Base-by-base conservation (phyloP, 2,113 vertebrate genomes). In the Phrynosoma blainvillii region DNA sequence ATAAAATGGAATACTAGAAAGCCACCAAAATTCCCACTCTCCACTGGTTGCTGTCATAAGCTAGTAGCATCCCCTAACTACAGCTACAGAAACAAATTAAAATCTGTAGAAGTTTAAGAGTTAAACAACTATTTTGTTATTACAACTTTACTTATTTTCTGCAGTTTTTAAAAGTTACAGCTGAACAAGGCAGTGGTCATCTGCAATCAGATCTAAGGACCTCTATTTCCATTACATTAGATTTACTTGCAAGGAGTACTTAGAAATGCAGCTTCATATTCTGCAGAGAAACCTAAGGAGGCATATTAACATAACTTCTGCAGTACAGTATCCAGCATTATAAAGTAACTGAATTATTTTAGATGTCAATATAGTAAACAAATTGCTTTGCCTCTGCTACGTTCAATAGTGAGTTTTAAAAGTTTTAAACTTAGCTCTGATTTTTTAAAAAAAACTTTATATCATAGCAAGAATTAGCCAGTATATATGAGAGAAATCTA, bases 81-180 rank as follows among this genome's bases (percentile, higher is more conserved):
- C 70, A 92, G 66, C 82, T 87, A 89, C 0, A 0, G 13, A 7
- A 65, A n/a, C 10, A 66, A 65, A 78, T 65, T 77, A 2, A 7
- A 27, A 59, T 62, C 2, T 86, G 20, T 36, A 73, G n/a, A 0
- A 56, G 0, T 21, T 82, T 68, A 80, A 65, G 12, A 77, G 71
- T 0, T 0, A 0, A 2, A 0, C 0, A 25, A 56, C 0, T 21
- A 25, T 74, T 87, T 83, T 52, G 23, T 2, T 1, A 18, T 20
- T 40, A 75, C 62, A 87, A 62, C 66, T 82, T 14, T n/a, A 40
- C 0, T 30, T 77, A 42, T n/a, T 9, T 8, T 89, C 12, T 86
- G 40, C 0, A 77, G 12, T n/a, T 40, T 70, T 59, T 76, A 85
- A 32, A 1, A 1, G 66, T 25, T 59, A 59, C 71, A 42, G 40